phyloP scores from a whole-genome alignment of 2,888 invertebrate genomes.

The Caenorhabditis macrosperma region DNA sequence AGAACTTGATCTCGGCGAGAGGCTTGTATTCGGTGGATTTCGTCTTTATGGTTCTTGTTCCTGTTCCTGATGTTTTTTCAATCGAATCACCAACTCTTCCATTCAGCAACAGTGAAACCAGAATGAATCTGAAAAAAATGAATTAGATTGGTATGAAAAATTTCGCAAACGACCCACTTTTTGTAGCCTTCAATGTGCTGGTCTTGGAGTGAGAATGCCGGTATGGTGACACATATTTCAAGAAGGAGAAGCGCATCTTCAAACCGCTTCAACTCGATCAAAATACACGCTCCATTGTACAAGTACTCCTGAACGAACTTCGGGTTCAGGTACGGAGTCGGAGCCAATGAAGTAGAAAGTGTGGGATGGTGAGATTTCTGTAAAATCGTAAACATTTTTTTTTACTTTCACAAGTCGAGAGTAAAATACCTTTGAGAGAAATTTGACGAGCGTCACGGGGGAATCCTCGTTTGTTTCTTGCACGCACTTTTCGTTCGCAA shows the following conservation, averaged over 20 bases:
- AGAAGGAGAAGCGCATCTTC: constrained; percentile 52
- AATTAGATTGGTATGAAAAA: not conserved
- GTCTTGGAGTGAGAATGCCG: constrained; percentile 33
- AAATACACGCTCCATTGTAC: constrained; percentile 60
- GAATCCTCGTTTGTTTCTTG: not conserved
- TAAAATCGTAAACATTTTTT: not conserved
- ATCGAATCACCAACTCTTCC: constrained; percentile 15
- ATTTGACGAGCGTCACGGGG: not conserved
- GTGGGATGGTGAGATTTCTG: too few species aligned
- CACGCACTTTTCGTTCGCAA: constrained; percentile 42
- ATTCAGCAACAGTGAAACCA: constrained; percentile 47
- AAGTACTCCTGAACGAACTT: constrained; percentile 62
- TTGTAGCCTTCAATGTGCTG: constrained; percentile 61
- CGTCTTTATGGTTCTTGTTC: constrained; percentile 13
- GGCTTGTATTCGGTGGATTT: constrained; percentile 20
- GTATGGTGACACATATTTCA: constrained; percentile 34
- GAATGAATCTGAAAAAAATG: constrained; percentile 31
- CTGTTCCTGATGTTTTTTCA: constrained; percentile 5
- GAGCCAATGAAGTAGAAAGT: not conserved
- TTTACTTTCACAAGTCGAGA: not conserved
- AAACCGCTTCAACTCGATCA: constrained; percentile 52
- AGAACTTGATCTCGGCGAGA: constrained; percentile 31
- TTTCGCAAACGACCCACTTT: constrained; percentile 38
- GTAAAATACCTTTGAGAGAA: not conserved
- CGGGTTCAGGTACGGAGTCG: constrained; percentile 23